Conservation (phyloP, 2,113 vertebrate species). For the Acinonyx jubatus region DNA sequence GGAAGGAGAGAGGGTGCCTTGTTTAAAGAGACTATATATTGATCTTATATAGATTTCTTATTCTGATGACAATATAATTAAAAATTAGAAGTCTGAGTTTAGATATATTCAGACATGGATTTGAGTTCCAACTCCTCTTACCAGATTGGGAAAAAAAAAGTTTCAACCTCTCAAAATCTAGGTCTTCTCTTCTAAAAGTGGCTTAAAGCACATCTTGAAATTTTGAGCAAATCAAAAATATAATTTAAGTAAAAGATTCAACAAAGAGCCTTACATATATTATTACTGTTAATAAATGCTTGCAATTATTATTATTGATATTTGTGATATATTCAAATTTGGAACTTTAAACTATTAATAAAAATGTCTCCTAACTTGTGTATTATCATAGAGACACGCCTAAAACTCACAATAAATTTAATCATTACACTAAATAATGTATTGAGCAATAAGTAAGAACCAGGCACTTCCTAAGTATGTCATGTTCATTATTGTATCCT, state of each 20-base stretch:
- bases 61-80: not conserved
- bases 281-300: not conserved
- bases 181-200: not conserved
- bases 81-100: not conserved
- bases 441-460: not conserved
- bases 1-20: not conserved
- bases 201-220: not conserved
- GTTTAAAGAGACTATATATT: not conserved
- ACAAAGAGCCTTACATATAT: not conserved
- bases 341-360: not conserved
- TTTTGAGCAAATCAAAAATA: not conserved
- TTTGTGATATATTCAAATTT: not conserved
- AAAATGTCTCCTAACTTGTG: not conserved
- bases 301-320: not conserved
- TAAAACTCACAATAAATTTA: not conserved
- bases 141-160: not conserved
- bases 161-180: not conserved
- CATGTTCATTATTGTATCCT: not conserved
- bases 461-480: not conserved
- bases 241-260: not conserved
- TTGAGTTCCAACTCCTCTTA: not conserved
- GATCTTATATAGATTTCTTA: not conserved
- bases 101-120: not conserved
- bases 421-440: not conserved
- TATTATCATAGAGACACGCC: not conserved